A percentile compares a stretch with the other conserved stretches of the same genome.
Evolutionary conservation across 2,113 vertebrate genomes (phyloP).

Genomic region (Limanda limanda): DNA sequence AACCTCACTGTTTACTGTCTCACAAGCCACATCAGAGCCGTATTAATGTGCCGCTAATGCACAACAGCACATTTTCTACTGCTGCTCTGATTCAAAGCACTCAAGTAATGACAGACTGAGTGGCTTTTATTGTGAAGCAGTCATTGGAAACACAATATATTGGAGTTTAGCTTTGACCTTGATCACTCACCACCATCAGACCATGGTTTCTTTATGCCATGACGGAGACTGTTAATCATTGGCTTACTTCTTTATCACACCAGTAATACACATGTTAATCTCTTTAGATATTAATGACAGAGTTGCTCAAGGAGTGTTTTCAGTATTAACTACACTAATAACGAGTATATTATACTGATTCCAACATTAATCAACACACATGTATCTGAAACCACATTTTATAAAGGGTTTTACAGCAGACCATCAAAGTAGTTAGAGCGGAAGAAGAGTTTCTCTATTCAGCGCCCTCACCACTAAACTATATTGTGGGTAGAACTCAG

Average conservation of each 20-base stretch:
- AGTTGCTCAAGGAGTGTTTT: neutral
- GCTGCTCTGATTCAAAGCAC: neutral
- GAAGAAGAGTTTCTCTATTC: neutral
- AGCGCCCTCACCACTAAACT: neutral
- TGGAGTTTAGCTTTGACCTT: neutral
- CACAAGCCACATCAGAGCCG: neutral
- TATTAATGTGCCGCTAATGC: neutral
- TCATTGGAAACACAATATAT: neutral
- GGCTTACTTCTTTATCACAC: neutral
- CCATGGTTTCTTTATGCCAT: neutral
- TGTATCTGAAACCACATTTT: neutral
- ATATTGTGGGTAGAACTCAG: constrained; percentile 3
- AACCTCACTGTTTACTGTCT: neutral
- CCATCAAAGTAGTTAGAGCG: neutral
- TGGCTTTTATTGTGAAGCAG: neutral
- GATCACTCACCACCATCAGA: neutral
- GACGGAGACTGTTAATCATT: neutral
- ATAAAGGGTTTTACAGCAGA: neutral
- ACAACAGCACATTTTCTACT: neutral
- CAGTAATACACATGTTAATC: neutral
- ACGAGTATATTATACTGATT: neutral
- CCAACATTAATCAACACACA: neutral
- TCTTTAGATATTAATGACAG: neutral
- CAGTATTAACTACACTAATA: neutral
- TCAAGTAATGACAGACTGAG: neutral